Percentiles rank a stretch among this genome's conserved stretches.
Conservation (phyloP, 2,888 invertebrate species). For the Thymelicus acteon region DNA sequence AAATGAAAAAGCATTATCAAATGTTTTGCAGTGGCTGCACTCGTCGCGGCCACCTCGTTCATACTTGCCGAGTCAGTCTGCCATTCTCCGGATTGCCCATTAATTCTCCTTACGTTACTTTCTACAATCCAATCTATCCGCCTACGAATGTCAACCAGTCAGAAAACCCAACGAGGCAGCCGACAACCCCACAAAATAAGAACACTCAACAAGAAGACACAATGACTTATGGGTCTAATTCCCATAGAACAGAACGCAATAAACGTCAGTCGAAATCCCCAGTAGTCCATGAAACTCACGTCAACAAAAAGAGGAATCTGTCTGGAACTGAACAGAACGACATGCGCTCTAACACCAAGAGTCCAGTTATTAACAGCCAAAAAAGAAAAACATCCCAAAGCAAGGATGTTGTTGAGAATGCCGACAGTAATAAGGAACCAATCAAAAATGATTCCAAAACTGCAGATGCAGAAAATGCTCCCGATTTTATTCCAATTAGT, state of each 20-base stretch:
- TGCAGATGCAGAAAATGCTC: constrained; percentile 52
- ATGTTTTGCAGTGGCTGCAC: constrained; percentile 85
- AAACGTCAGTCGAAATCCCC: constrained; percentile 76
- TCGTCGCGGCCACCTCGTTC: constrained; percentile 80
- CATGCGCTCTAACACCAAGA: constrained; percentile 47
- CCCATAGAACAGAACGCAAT: constrained; percentile 45
- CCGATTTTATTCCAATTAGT: constrained; percentile 61
- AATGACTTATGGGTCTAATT: constrained; percentile 38
- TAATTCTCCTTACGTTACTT: constrained; percentile 66
- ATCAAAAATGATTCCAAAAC: constrained; percentile 42
- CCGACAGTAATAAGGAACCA: constrained; percentile 42
- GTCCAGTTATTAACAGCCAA: constrained; percentile 42
- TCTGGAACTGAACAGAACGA: constrained; percentile 50
- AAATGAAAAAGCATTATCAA: constrained; percentile 59
- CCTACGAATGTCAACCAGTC: constrained; percentile 36
- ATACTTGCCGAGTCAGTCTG: constrained; percentile 65
- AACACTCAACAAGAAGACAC: constrained; percentile 47
- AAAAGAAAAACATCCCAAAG: constrained; percentile 51
- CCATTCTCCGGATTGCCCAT: constrained; percentile 74
- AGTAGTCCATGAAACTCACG: constrained; percentile 59
- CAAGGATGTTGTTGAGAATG: constrained; percentile 41
- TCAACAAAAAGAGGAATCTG: constrained; percentile 62
- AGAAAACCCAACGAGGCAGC: constrained; percentile 34
- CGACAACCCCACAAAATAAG: constrained; percentile 31
- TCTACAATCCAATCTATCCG: constrained; percentile 57